Conservation (phyloP, 2,797 vertebrate genomes). For the Sebastiscus albofasciatus region DNA sequence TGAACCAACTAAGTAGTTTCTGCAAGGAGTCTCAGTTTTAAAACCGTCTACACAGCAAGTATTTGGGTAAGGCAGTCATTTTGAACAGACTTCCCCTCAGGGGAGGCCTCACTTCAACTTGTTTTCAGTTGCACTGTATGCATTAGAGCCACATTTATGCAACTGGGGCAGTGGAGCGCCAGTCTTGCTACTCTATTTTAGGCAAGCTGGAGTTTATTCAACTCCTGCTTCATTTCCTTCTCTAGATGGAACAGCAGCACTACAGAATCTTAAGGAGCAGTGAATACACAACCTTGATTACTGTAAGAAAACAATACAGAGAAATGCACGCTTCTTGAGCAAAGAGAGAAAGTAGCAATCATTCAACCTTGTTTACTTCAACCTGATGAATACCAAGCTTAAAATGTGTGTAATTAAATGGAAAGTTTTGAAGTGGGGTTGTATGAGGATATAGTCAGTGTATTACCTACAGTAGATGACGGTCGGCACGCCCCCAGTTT, state of each 20-base stretch:
- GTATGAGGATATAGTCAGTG: too few relatives aligned
- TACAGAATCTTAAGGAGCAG: not conserved
- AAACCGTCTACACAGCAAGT: constrained; percentile 4
- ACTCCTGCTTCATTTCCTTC: constrained; percentile 13
- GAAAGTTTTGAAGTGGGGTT: too few relatives aligned
- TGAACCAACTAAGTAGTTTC: not conserved
- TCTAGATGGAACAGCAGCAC: constrained; percentile 10
- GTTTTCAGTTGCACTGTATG: constrained; percentile 15
- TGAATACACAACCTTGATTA: not conserved
- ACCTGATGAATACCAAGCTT: not conserved
- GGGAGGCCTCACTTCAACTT: not conserved
- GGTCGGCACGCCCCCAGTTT: too few relatives aligned
- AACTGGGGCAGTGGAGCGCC: constrained; percentile 52
- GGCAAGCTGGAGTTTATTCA: constrained; percentile 18
- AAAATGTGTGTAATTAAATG: not conserved
- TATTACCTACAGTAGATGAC: too few relatives aligned
- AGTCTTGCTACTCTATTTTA: constrained; percentile 47
- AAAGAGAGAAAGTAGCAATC: not conserved
- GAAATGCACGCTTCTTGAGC: too few relatives aligned
- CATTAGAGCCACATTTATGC: constrained; percentile 41
- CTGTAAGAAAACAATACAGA: not conserved
- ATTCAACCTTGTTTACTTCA: not conserved
- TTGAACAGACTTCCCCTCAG: constrained; percentile 22
- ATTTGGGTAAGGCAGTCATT: constrained; percentile 1
- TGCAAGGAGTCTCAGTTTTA: not conserved